These are phyloP conservation scores for Sebastes taczanowskii DNA, from an alignment of 2,797 vertebrate species.

Conservation along the genomic window DNA sequence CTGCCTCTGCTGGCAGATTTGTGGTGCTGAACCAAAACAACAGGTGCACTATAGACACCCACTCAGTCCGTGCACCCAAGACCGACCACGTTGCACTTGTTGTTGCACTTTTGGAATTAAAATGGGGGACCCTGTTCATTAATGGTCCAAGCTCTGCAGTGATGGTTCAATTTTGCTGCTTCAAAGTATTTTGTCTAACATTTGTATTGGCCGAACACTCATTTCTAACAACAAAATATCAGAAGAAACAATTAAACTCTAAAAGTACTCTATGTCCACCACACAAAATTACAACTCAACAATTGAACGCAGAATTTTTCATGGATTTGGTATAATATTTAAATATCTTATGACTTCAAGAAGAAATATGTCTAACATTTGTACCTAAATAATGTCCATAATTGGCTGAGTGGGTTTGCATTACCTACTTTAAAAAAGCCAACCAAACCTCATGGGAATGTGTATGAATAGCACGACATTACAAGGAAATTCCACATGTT, in stretches of 20 bases:
- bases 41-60: not conserved
- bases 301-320: not conserved
- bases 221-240: not conserved
- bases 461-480: fast-evolving
- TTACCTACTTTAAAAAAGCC: not conserved
- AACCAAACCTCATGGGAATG: too few species aligned
- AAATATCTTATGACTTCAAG: fast-evolving
- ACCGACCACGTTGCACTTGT: not conserved
- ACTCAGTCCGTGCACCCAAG: not conserved
- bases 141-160: not conserved
- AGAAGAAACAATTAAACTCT: not conserved
- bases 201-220: not conserved
- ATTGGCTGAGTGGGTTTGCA: not conserved
- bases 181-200: not conserved
- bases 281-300: not conserved
- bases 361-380: not conserved
- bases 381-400: not conserved
- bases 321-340: fast-evolving
- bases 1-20: not conserved
- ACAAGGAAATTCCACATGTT: too few species aligned
- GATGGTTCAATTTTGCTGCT: not conserved
- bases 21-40: not conserved
- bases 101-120: not conserved
- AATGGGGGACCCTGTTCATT: not conserved
- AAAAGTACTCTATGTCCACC: too few species aligned